Evolutionary conservation across 2,888 invertebrate genomes (phyloP), one percentile per base, ranked within the genome.

Genomic region (Melinaea menophilus): DNA sequence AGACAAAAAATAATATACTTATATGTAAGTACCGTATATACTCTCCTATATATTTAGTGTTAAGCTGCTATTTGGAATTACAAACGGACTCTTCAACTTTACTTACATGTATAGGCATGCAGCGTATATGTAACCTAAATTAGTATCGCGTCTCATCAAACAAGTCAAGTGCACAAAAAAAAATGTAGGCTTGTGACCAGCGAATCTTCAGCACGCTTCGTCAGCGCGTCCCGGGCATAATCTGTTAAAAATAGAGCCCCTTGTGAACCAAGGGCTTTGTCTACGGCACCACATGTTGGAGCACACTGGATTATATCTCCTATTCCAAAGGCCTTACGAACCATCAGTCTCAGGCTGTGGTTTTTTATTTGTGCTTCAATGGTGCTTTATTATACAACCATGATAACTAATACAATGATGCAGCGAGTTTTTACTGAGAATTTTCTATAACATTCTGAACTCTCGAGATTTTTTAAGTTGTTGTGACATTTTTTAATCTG

Each of bases 231-330:
- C 78, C 78, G 75, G 82, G 87, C 85, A 86, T 88, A 86, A 87
- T 87, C 82, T 81, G 80, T 80, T 86, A 87, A 85, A 88, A 87
- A 86, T 87, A 85, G 83, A 81, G 76, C 75, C 76, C 79, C 76
- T 79, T 76, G 73, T 75, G 72, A 68, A 74, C 71, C 70, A 79
- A 79, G 68, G 74, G 72, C 75, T 76, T 77, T 75, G 76, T 79
- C 77, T 77, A 71, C 72, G 71, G 66, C 67, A 68, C 69, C 67
- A 69, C 69, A 66, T 66, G 64, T 66, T 64, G 68, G 64, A 61
- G 61, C 37, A 45, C 35, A 46, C 61, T 47, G 45, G 31, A 67
- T 67, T 63, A n/a, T 63, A 54, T 58, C 55, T 59, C 65, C 59
- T 68, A 68, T 68, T 56, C 5, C 48, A 3, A 31, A 37, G 12